These are phyloP conservation scores for Candoia aspera DNA, from an alignment of 2,113 vertebrate species.

Conservation along the genomic window DNA sequence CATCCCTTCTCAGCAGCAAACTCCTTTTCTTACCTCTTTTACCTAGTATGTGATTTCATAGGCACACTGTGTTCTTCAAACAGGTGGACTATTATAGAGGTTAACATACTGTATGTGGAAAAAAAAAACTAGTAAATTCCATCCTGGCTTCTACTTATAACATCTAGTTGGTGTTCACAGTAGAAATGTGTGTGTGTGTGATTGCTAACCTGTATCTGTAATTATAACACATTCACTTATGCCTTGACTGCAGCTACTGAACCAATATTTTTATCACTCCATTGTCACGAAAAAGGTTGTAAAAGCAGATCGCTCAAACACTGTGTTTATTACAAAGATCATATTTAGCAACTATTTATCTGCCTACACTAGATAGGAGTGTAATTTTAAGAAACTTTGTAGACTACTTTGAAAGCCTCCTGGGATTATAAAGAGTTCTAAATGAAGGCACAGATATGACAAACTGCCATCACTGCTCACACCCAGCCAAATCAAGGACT, in stretches of 20 bases:
- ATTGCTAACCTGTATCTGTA: neutral
- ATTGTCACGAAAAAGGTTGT: neutral
- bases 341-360: neutral
- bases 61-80: neutral
- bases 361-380: neutral
- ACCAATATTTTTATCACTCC: neutral
- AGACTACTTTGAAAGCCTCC: neutral
- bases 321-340: neutral
- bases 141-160: neutral
- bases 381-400: neutral
- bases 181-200: neutral
- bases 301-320: neutral
- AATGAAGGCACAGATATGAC: neutral
- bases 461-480: neutral
- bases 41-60: neutral
- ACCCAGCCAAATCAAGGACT: neutral
- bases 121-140: neutral
- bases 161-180: neutral
- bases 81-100: neutral
- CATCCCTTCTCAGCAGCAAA: neutral
- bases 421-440: neutral
- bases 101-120: neutral
- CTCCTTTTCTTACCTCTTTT: neutral
- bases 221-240: no score
- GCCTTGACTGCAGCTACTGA: neutral